Evolutionary conservation across 2,888 invertebrate genomes (phyloP).

Genomic region (Cataglyphis albicans): DNA sequence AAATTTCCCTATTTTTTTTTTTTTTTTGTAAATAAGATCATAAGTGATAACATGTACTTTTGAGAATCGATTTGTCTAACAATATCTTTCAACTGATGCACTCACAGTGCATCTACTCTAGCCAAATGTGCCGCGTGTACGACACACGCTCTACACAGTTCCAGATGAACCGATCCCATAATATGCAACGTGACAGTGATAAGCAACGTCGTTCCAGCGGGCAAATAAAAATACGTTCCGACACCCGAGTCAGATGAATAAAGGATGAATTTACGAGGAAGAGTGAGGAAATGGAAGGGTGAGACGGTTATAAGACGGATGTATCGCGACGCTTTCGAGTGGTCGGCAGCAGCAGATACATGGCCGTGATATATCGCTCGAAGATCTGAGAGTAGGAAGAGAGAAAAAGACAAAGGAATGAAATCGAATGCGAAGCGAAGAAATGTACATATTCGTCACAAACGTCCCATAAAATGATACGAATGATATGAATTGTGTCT

Average conservation of each 20-base stretch:
- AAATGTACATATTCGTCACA: conserved; percentile 27
- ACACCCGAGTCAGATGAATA: conserved; percentile 37
- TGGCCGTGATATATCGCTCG: conserved; percentile 29
- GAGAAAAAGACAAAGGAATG: background rate
- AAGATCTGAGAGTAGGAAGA: background rate
- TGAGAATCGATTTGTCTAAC: background rate
- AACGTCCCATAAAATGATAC: conserved; percentile 29
- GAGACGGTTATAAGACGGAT: conserved; percentile 33
- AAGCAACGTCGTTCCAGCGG: conserved; percentile 18
- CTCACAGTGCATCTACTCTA: background rate
- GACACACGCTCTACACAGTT: background rate
- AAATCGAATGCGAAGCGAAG: conserved; percentile 5
- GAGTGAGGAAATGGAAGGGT: background rate
- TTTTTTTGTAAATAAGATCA: conserved; percentile 6
- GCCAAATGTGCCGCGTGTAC: background rate
- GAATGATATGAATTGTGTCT: conserved; percentile 18
- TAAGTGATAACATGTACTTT: background rate
- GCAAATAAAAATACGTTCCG: conserved; percentile 30
- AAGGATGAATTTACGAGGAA: conserved; percentile 43
- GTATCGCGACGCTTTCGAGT: conserved; percentile 31
- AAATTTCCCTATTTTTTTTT: background rate
- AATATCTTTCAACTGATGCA: background rate
- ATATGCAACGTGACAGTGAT: conserved; percentile 24
- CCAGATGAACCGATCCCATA: conserved; percentile 28
- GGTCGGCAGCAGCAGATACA: conserved; percentile 37